Evolutionary conservation across 2,888 invertebrate genomes (phyloP).

Genomic region (Brenthis ino): DNA sequence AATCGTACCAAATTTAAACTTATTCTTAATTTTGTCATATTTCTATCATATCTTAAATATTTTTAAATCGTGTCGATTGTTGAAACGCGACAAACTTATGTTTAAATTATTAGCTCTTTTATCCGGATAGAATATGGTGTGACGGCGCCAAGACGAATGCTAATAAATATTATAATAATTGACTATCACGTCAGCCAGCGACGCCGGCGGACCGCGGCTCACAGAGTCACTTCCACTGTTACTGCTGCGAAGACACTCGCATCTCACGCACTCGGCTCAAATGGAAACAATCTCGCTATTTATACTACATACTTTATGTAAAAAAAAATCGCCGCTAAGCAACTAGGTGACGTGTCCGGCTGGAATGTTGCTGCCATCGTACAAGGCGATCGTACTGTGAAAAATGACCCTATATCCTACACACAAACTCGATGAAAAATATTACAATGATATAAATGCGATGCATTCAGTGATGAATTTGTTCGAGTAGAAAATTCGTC

Average conservation of each 20-base stretch:
- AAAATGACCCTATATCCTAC: background rate
- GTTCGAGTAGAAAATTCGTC: constrained; percentile 18
- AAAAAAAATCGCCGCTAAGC: too few relatives aligned
- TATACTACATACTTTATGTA: too few relatives aligned
- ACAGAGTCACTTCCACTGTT: constrained; percentile 25
- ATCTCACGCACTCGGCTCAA: background rate
- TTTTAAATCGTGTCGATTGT: constrained; percentile 11
- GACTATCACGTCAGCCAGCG: constrained; percentile 63
- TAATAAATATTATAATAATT: constrained; percentile 70
- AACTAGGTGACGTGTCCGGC: too few relatives aligned
- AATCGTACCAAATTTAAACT: background rate
- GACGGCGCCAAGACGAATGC: constrained; percentile 50
- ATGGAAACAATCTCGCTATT: background rate
- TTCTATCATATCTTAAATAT: background rate
- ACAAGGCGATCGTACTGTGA: too few relatives aligned
- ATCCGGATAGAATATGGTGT: constrained; percentile 35
- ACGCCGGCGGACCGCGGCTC: constrained; percentile 23
- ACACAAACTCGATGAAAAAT: background rate
- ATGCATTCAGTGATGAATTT: constrained; percentile 14
- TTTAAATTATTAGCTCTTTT: constrained; percentile 12
- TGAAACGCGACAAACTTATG: constrained; percentile 3
- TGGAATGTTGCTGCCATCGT: too few relatives aligned
- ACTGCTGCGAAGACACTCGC: background rate
- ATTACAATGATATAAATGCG: constrained; percentile 14
- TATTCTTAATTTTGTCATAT: constrained; percentile 2